Conservation (phyloP, 2,888 invertebrate species). For the Netelia melanura region DNA sequence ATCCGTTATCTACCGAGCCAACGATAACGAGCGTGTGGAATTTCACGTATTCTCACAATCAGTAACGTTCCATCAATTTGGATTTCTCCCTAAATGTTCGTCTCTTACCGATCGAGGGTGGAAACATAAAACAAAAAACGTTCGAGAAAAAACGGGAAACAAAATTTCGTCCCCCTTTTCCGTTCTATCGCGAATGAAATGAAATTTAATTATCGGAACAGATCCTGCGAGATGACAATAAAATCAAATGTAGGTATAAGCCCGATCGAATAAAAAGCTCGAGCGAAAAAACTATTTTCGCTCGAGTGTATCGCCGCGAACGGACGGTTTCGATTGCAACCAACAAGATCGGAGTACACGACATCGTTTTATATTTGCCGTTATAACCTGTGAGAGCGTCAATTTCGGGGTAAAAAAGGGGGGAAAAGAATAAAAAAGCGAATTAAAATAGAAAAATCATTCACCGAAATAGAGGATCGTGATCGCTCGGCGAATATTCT, state of each 20-base stretch:
- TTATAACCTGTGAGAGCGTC: not conserved
- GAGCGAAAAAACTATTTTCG: not conserved
- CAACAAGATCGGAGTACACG: not conserved
- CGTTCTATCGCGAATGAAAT: not conserved
- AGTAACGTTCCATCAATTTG: not conserved
- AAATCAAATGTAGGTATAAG: not conserved
- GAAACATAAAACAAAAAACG: too few relatives aligned
- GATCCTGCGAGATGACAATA: not conserved
- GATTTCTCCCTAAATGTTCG: conserved; percentile 10
- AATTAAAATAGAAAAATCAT: not conserved
- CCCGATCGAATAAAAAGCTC: not conserved
- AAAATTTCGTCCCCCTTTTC: too few relatives aligned
- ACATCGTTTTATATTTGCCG: not conserved
- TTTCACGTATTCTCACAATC: not conserved
- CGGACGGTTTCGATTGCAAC: not conserved
- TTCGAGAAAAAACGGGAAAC: too few relatives aligned
- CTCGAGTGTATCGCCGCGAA: not conserved
- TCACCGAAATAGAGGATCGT: not conserved
- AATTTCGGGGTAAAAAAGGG: not conserved
- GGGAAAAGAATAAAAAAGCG: not conserved
- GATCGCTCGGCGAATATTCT: not conserved
- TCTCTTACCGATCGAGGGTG: too few relatives aligned
- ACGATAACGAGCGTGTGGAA: conserved; percentile 42
- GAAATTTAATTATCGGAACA: not conserved
- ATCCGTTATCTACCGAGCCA: not conserved